A percentile compares a stretch with the other conserved stretches of the same genome.
These are phyloP conservation scores for Ormia ochracea DNA, from an alignment of 2,888 invertebrate genomes.

Conservation along the genomic window DNA sequence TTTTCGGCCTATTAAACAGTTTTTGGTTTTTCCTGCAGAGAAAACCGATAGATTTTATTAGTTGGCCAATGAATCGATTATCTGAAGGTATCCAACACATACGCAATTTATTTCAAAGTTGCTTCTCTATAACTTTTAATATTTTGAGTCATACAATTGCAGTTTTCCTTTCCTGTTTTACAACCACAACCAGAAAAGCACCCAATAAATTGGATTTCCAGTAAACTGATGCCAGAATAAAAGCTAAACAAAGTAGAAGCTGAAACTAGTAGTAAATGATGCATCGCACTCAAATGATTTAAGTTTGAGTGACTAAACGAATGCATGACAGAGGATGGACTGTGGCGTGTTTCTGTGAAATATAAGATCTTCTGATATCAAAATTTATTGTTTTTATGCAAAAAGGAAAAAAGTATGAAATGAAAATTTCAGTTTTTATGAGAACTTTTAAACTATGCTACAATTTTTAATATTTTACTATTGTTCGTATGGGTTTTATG, in stretches of 20 bases:
- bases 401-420: not conserved
- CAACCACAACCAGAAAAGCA: conserved; percentile 58
- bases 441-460: not conserved
- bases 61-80: too few species aligned
- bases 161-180: conserved; percentile 37
- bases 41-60: too few species aligned
- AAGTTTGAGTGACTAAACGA: conserved; percentile 50
- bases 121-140: too few species aligned
- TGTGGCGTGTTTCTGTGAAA: not conserved
- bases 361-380: not conserved
- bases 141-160: too few species aligned
- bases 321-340: too few species aligned
- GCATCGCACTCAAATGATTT: conserved; percentile 58
- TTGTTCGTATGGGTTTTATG: conserved; percentile 10
- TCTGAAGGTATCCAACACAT: too few species aligned
- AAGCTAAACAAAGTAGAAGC: conserved; percentile 8
- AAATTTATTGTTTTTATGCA: not conserved
- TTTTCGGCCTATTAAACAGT: too few species aligned
- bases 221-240: conserved; percentile 21
- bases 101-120: too few species aligned
- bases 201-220: conserved; percentile 53
- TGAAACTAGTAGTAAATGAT: conserved; percentile 57
- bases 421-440: not conserved
- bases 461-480: not conserved
- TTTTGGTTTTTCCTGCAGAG: too few species aligned